phyloP scores from a whole-genome alignment of 2,113 vertebrate species.

The Atlantisia rogersi region DNA sequence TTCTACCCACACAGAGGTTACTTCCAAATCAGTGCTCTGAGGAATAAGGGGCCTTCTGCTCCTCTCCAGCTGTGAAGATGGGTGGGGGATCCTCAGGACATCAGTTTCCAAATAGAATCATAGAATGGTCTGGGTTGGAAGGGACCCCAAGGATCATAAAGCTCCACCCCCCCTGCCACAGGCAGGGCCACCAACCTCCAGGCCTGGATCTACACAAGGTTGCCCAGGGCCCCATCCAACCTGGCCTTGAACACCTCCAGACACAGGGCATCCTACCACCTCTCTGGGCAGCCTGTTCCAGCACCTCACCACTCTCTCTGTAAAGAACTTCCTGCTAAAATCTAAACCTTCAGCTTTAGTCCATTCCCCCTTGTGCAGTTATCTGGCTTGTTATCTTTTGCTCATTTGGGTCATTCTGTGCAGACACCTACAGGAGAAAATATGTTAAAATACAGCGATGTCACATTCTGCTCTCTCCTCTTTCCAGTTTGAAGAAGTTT shows the following conservation, averaged over 20 bases:
- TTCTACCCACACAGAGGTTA: background rate
- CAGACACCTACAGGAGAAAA: background rate
- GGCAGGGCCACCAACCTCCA: no score
- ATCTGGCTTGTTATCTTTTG: background rate
- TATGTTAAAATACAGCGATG: background rate
- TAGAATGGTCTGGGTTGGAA: no score
- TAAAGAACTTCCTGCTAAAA: no score
- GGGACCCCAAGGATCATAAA: no score
- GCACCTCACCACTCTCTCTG: no score
- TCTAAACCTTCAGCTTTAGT: no score
- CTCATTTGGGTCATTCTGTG: background rate
- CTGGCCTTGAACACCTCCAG: no score
- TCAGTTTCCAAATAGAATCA: background rate
- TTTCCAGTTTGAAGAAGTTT: constrained; percentile 86
- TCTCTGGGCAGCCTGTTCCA: no score
- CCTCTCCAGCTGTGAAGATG: background rate
- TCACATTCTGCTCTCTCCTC: background rate
- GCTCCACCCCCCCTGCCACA: no score
- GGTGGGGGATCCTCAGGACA: background rate
- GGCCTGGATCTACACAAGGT: no score
- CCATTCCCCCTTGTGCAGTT: fast-evolving
- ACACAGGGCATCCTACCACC: no score
- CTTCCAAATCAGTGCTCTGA: background rate
- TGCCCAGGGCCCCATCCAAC: no score
- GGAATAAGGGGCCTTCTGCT: background rate